Evolutionary conservation across 2,797 vertebrate genomes (phyloP), one percentile per base, ranked within the genome.

Genomic region (Premnoplex brunnescens): DNA sequence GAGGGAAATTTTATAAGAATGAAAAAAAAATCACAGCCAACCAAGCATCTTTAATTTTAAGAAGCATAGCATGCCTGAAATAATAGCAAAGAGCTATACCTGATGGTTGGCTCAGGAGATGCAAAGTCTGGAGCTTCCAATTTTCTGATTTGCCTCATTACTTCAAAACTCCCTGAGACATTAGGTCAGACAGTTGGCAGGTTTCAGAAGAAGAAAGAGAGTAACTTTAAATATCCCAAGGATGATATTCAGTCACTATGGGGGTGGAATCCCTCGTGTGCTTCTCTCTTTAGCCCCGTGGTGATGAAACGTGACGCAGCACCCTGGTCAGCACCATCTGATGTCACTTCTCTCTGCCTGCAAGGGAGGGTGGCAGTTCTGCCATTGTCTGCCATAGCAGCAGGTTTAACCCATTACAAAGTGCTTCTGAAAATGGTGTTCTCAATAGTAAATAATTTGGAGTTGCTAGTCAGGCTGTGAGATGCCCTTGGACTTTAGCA

Each of bases 161-260:
- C 81, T 93, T 93, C 63, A 63, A 55, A 92, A n/a, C 28, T 67
- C 19, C 41, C 26, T 14, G 23, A 54, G 58, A 37, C 3, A 2
- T 54, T 36, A 55, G 52, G 32, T 52, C 52, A 84, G 66, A 39
- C 24, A n/a, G 68, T 58, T 78, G 54, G 13, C 52, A 71, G 30
- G 39, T 67, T 83, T 89, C 62, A 71, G 66, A 85, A 39, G 37
- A 94, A 66, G 48, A 60, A 59, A 81, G 54, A 18, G 22, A 76
- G 28, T 30, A 60, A 32, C 15, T 77, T 52, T 9, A 52, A n/a
- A 19, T 16, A 77, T 28, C 56, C 59, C 49, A 58, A 60, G 14
- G 14, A 5, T 3, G 12, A 22, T 44, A 46, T 14, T 46, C 5
- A 2, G 78, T 39, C 16, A 3, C 54, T 22, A 0, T 1, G 12